Conservation (phyloP, 2,888 invertebrate species). For the Drepanosiphum platanoidis region DNA sequence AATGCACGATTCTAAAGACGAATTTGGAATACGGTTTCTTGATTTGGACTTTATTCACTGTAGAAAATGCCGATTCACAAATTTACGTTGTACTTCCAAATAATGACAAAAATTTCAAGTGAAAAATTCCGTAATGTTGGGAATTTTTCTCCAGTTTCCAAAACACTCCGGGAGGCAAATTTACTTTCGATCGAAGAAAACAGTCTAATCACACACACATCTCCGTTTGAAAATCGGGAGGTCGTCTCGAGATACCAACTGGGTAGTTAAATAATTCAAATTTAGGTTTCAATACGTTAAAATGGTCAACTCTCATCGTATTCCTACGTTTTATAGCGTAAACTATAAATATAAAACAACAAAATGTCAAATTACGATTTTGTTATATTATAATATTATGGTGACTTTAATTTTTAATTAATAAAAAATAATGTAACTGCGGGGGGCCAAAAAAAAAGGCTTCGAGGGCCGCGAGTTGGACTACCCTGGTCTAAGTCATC, state of each 20-base stretch:
- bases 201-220: no score
- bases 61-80: conserved; percentile 54
- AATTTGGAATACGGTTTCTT: conserved; percentile 16
- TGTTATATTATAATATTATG: neutral
- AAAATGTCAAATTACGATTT: neutral
- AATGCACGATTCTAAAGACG: conserved; percentile 8
- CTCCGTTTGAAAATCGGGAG: no score
- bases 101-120: conserved; percentile 57
- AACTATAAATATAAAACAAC: neutral
- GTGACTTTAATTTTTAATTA: neutral
- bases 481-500: no score
- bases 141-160: conserved; percentile 42
- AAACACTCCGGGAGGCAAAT: conserved; percentile 1
- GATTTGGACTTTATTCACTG: conserved; percentile 58
- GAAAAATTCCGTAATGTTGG: conserved; percentile 42
- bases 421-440: neutral
- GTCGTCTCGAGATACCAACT: no score
- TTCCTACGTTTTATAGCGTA: conserved; percentile 15
- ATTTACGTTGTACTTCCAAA: conserved; percentile 63
- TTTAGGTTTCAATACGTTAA: no score
- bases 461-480: no score
- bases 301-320: conserved; percentile 11
- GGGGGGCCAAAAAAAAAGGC: neutral
- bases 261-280: no score
- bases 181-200: neutral